Evolutionary conservation across 1,140 invertebrate species (phyloP), one percentile per base, ranked within the genome.

Genomic region (Acromyrmex echinatior): DNA sequence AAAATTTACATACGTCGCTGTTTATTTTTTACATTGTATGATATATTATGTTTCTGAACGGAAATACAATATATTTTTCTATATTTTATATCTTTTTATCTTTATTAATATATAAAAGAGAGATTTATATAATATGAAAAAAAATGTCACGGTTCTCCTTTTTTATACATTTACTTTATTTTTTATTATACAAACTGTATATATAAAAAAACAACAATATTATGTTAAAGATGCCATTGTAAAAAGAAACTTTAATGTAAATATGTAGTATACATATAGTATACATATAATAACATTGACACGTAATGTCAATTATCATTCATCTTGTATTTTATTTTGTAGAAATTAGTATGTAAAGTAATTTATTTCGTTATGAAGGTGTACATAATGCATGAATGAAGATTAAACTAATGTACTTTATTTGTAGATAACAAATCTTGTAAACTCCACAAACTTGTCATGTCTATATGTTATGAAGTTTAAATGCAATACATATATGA

Each of bases 381-480:
- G n/a, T 62, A 76, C 14, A 45, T 76, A 39, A 76, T 76, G 56
- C 56, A 76, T 62, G n/a, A 76, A 6, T 14, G 12, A 74, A 14
- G 0, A 76, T 76, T 25, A 16, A 45, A 60, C 14, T 18, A 39
- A 74, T 53, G 14, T 39, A 76, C 9, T 76, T 76, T 60, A 78
- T 78, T 78, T 65, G 10, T 62, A 63, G 51, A 53, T 73, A 31
- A 39, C 5, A 76, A 58, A 58, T 35, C 5, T 25, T 71, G 3
- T 71, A 63, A 63, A 21, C 45, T 79, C 4, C 9, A 39, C 21
- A 56, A 2, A 25, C 14, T 56, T 56, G 7, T 80, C 7, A 16
- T 18, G 31, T 51, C 39, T 45, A 12, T 45, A 45, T 3, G 9
- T 45, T 7, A 45, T 10, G 9, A 10, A 45, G 2, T 45, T 10